Percentiles rank a stretch among this genome's conserved stretches.
These are phyloP conservation scores for Colossoma macropomum DNA, from an alignment of 2,113 vertebrate genomes.

Conservation along the genomic window DNA sequence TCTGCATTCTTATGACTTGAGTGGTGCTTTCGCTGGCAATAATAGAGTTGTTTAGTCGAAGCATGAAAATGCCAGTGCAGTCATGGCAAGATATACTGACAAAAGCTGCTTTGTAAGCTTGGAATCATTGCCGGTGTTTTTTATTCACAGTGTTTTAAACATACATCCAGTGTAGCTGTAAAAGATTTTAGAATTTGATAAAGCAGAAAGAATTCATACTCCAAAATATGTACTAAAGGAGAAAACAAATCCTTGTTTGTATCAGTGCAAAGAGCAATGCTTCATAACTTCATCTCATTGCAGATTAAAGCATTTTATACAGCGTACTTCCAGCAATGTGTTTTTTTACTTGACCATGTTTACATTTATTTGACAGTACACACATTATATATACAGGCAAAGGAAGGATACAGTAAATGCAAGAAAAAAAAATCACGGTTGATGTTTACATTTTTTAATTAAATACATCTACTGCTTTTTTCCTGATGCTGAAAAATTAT, in stretches of 20 bases:
- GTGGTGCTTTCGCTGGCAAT: slow-evolving; percentile 35
- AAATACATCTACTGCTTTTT: too few relatives aligned
- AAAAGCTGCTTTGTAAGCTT: slow-evolving; percentile 28
- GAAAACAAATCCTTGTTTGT: not conserved
- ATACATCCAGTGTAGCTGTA: not conserved
- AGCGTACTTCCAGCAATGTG: not conserved
- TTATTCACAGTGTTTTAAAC: slow-evolving; percentile 16
- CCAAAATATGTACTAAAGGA: not conserved
- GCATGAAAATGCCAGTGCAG: slow-evolving; percentile 26
- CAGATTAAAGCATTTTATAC: slow-evolving; percentile 57
- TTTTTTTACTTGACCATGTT: not conserved
- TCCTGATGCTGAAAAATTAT: too few relatives aligned
- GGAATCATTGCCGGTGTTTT: slow-evolving; percentile 2
- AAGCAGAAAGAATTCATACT: not conserved
- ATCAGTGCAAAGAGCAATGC: slow-evolving; percentile 7
- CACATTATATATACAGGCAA: not conserved
- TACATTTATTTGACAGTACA: too few relatives aligned
- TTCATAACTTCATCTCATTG: slow-evolving; percentile 49
- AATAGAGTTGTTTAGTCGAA: slow-evolving; percentile 22
- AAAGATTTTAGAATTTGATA: not conserved
- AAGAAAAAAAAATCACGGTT: too few relatives aligned
- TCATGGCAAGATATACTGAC: slow-evolving; percentile 4
- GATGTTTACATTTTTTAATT: too few relatives aligned
- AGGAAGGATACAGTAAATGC: too few relatives aligned
- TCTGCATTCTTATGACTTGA: slow-evolving; percentile 35